Evolutionary conservation across 2,888 invertebrate genomes (phyloP).

Genomic region (Xanthostigma xanthostigma): DNA sequence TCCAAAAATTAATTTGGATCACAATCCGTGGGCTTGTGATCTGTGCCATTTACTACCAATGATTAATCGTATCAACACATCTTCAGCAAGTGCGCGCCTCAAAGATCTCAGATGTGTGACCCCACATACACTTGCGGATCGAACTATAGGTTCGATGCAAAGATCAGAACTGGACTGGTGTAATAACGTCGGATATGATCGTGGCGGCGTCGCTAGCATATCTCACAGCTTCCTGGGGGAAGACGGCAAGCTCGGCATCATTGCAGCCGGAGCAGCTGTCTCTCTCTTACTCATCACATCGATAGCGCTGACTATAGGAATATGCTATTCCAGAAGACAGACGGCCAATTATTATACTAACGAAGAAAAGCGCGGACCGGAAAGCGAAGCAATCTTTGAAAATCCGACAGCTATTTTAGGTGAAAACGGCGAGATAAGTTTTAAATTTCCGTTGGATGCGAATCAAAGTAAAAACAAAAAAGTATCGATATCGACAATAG

Average conservation of each 20-base stretch:
- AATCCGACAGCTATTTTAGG: conserved; percentile 28
- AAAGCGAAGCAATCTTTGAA: conserved; percentile 28
- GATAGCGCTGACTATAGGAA: conserved; percentile 32
- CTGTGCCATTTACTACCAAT: conserved; percentile 44
- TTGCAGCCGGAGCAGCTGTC: conserved; percentile 38
- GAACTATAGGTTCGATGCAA: conserved; percentile 24
- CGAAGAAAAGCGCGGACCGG: conserved; percentile 43
- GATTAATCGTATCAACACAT: conserved; percentile 30
- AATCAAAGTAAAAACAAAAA: conserved; percentile 17
- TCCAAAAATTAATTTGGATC: conserved; percentile 35
- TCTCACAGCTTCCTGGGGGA: conserved; percentile 27
- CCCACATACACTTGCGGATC: conserved; percentile 38
- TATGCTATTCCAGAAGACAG: conserved; percentile 52
- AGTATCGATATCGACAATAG: conserved; percentile 28
- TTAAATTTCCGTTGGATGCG: conserved; percentile 37
- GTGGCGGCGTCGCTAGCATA: neutral
- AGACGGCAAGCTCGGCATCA: conserved; percentile 36
- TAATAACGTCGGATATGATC: conserved; percentile 32
- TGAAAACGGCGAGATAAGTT: conserved; percentile 36
- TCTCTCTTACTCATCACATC: conserved; percentile 34
- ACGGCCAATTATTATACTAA: conserved; percentile 66
- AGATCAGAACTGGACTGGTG: conserved; percentile 29
- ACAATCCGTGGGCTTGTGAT: conserved; percentile 55
- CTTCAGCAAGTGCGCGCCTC: conserved; percentile 33
- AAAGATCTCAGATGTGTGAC: conserved; percentile 40